Evolutionary conservation across 2,797 vertebrate genomes (phyloP), one percentile per base, ranked within the genome.

Genomic region (Poeciliopsis presidionis): DNA sequence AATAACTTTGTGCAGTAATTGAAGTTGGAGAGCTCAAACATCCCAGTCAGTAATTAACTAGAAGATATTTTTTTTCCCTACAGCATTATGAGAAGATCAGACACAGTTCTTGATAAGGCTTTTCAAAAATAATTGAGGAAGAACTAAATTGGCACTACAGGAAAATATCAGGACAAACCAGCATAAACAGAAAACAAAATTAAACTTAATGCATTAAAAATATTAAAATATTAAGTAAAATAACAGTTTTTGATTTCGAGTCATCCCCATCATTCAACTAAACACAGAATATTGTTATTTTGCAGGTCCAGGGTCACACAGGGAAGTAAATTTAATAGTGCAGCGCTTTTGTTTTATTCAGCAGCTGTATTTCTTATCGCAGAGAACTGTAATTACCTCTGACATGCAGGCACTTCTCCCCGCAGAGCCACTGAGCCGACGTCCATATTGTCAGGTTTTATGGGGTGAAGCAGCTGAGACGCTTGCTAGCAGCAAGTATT

Each of bases 1-100:
- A 79, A 75, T 57, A 55, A 76, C 73, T 80, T 83, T 80, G 57
- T 84, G n/a, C 72, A 57, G 39, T 82, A 70, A 86, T 86, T 88
- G 33, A 78, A 83, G 76, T 14, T 51, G 41, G 33, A 73, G 69
- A 46, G 25, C 45, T 70, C 41, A 55, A 53, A 81, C n/a, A 69
- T 74, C 74, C 51, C 36, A 72, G 39, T 36, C 7, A 53, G 72
- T 80, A 57, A 84, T 83, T 28, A 78, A 78, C n/a, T 79, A 55
- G 70, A 83, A 80, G 55, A 43, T 45, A 81, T 81, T 82, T 69
- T 72, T 57, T 80, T 77, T 33, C 30, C 39, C 59, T 53, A 36
- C 43, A 79, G 47, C 41, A 70, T 53, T 47, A 69, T n/a, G 80
- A 65, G 41, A 61, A 47, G 30, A 85, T 85, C 88, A 90, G 49